Conservation (phyloP, 1,140 invertebrate species). For the Apis laboriosa region DNA sequence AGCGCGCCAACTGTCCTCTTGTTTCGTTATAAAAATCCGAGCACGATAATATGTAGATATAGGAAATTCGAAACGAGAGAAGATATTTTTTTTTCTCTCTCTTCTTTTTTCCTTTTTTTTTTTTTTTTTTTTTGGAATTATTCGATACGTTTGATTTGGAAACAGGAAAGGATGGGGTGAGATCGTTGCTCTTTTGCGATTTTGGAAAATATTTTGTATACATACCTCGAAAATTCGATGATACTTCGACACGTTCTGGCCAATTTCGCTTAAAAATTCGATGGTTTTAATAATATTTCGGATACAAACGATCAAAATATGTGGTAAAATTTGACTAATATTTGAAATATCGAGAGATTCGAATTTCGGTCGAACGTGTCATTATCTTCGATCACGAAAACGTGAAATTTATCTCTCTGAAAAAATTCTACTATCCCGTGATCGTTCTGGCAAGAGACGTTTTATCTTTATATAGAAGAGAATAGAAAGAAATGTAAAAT, state of each 20-base stretch:
- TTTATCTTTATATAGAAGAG: background rate
- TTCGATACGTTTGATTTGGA: too few species aligned
- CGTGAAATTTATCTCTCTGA: background rate
- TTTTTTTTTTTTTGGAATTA: background rate
- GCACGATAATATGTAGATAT: too few species aligned
- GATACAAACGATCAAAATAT: background rate
- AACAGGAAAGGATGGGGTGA: too few species aligned
- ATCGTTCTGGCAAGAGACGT: background rate
- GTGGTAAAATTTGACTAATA: background rate
- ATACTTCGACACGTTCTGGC: constrained; percentile 1
- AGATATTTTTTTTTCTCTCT: background rate
- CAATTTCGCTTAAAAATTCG: too few species aligned
- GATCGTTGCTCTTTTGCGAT: constrained; percentile 1
- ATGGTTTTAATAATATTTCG: background rate
- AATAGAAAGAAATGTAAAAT: too few species aligned
- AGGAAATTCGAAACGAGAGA: background rate
- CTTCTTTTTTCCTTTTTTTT: too few species aligned
- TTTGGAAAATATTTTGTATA: too few species aligned
- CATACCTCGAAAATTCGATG: too few species aligned
- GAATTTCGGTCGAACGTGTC: background rate
- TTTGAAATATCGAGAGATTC: background rate
- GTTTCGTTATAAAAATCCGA: constrained; percentile 7
- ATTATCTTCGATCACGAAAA: background rate
- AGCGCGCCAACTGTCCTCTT: background rate
- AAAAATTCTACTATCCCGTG: background rate